These are phyloP conservation scores for Carlito syrichta DNA, from an alignment of 2,113 vertebrate species.

Conservation along the genomic window DNA sequence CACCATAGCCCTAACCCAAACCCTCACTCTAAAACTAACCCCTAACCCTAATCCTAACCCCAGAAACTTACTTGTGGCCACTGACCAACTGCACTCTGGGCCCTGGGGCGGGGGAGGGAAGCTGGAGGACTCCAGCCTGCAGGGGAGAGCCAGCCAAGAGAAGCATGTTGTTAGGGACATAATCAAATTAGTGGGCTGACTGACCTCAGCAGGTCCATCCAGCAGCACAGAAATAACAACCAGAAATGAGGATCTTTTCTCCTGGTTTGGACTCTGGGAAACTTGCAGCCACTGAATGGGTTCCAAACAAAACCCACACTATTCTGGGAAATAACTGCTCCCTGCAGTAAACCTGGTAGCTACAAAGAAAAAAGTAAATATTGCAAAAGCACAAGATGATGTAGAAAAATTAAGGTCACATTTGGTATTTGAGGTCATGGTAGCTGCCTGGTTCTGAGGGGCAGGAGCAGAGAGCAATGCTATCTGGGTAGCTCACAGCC, in stretches of 20 bases:
- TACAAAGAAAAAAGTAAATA: neutral
- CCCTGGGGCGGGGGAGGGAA: neutral
- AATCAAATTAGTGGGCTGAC: neutral
- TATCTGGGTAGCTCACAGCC: neutral
- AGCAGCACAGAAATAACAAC: neutral
- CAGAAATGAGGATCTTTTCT: neutral
- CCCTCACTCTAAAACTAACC: no score
- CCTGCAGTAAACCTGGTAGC: neutral
- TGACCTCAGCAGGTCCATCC: neutral
- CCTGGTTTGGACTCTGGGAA: neutral
- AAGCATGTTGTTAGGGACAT: neutral
- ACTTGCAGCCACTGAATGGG: neutral
- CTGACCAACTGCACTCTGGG: neutral
- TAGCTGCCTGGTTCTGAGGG: neutral
- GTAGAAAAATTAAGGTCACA: neutral
- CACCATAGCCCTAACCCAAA: neutral
- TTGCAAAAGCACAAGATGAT: neutral
- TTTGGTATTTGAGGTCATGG: neutral
- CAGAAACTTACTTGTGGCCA: neutral
- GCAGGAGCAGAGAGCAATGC: neutral
- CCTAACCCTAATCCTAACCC: neutral
- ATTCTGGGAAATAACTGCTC: neutral
- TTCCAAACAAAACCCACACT: neutral
- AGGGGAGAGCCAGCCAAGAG: neutral
- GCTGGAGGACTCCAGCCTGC: neutral